These are phyloP conservation scores for Mallotus villosus DNA, from an alignment of 2,797 vertebrate genomes.

Conservation along the genomic window DNA sequence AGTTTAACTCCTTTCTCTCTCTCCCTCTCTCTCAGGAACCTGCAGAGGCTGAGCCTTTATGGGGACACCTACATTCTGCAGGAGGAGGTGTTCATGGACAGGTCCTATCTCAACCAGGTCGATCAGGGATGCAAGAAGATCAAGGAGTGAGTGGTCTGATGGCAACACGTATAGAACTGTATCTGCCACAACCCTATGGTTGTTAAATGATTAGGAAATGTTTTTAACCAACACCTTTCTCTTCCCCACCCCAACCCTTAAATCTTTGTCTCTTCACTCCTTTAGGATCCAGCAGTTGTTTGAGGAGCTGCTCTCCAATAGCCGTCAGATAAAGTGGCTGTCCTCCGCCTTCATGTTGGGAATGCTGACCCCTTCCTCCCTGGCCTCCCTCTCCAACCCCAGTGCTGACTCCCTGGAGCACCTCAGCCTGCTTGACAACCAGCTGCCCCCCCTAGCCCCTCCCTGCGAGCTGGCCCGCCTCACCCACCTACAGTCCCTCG, in stretches of 20 bases:
- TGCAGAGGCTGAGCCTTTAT: slow-evolving; percentile 93
- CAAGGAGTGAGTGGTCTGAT: slow-evolving; percentile 85
- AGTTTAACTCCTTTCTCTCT: background rate
- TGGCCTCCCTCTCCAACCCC: slow-evolving; percentile 90
- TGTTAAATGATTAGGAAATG: background rate
- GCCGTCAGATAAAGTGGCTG: slow-evolving; percentile 92
- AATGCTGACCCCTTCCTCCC: slow-evolving; percentile 88
- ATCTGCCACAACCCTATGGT: background rate
- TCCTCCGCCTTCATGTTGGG: slow-evolving; percentile 96
- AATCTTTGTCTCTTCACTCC: background rate
- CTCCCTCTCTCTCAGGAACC: slow-evolving; percentile 77
- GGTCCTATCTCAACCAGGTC: slow-evolving; percentile 88
- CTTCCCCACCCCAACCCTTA: background rate
- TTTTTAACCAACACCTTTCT: background rate
- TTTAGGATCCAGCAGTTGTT: slow-evolving; percentile 92
- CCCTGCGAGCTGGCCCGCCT: slow-evolving; percentile 89
- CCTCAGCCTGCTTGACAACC: slow-evolving; percentile 94
- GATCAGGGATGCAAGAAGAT: slow-evolving; percentile 95
- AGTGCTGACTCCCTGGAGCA: slow-evolving; percentile 92
- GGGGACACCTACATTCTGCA: slow-evolving; percentile 93
- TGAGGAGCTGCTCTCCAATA: slow-evolving; percentile 93
- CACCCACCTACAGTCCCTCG: slow-evolving; percentile 86
- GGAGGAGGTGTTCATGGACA: slow-evolving; percentile 89
- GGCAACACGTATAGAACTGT: background rate
- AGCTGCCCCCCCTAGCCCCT: slow-evolving; percentile 85